phyloP scores from a whole-genome alignment of 64 coral and sea anemone genomes.

The Stylophora pistillata region DNA sequence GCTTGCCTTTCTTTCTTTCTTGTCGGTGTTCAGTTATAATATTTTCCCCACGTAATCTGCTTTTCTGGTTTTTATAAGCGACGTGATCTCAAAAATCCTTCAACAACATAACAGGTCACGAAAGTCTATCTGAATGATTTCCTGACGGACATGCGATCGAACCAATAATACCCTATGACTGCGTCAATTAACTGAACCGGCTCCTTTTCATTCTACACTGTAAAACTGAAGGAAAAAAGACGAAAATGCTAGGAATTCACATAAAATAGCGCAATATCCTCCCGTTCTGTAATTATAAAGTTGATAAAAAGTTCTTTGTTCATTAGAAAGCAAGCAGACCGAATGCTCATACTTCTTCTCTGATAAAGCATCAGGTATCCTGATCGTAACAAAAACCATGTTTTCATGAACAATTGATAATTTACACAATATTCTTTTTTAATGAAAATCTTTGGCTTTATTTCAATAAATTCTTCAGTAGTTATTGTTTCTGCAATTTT shows the following conservation, averaged over 20 bases:
- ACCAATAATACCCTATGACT: not conserved
- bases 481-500: not conserved
- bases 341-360: not conserved
- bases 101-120: not conserved
- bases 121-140: not conserved
- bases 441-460: not conserved
- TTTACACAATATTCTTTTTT: not conserved
- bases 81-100: not conserved
- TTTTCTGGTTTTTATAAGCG: not conserved
- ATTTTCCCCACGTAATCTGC: not conserved
- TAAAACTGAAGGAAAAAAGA: not conserved
- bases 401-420: not conserved
- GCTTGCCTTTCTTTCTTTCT: not conserved
- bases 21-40: not conserved
- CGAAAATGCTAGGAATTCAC: too few species aligned
- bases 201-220: not conserved
- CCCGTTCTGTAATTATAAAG: not conserved
- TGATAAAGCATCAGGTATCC: too few species aligned
- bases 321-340: not conserved
- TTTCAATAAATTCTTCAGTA: conserved; percentile 10
- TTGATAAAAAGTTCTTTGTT: not conserved
- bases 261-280: not conserved
- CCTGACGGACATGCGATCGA: not conserved
- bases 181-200: not conserved
- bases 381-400: too few species aligned